These are phyloP conservation scores for Rhinella marina DNA, from an alignment of 2,797 vertebrate species.

Conservation along the genomic window DNA sequence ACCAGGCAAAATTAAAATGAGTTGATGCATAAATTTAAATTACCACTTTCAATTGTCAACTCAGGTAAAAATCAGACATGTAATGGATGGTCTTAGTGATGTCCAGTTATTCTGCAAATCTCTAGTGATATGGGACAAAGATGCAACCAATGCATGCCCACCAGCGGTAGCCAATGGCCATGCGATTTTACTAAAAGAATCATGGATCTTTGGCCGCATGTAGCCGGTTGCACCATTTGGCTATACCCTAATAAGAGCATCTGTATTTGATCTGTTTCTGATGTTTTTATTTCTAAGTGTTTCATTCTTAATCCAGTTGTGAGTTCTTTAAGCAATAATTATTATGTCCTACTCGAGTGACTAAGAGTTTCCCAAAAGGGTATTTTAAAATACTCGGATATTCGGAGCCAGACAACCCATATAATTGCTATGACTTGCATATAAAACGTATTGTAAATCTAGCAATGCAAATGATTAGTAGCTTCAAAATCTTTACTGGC, in stretches of 20 bases:
- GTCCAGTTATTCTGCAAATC: neutral
- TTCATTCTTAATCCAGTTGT: neutral
- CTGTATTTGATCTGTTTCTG: neutral
- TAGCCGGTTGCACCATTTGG: too few relatives aligned
- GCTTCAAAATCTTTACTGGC: neutral
- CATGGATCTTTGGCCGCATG: too few relatives aligned
- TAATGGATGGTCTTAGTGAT: neutral
- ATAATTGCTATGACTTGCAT: neutral
- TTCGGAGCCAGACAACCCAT: neutral
- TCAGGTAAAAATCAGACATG: neutral
- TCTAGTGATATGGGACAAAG: neutral
- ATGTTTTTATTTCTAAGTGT: neutral
- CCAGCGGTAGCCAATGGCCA: too few relatives aligned
- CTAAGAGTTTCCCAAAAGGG: too few relatives aligned
- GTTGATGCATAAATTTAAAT: neutral
- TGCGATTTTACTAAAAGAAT: too few relatives aligned
- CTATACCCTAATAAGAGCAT: neutral
- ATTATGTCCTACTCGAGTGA: neutral
- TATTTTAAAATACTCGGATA: too few relatives aligned
- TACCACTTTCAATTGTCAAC: neutral
- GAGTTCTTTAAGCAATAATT: neutral
- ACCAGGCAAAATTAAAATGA: neutral
- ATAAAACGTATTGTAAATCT: neutral
- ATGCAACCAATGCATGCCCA: too few relatives aligned
- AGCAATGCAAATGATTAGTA: neutral